Conservation (phyloP, 2,113 vertebrate species). For the Columbina picui region DNA sequence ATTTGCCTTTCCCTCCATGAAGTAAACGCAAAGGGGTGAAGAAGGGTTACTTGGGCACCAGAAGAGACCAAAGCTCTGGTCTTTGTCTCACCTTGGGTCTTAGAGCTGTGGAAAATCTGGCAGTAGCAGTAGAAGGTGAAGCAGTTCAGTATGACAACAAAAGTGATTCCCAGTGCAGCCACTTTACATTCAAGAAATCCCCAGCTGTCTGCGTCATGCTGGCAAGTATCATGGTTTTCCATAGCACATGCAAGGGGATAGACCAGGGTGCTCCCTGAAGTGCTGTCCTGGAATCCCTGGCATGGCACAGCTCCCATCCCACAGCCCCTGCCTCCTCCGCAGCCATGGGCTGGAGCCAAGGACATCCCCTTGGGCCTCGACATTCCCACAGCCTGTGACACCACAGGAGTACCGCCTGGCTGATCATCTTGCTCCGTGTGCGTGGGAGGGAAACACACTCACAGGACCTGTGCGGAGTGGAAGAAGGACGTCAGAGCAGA, state of each 20-base stretch:
- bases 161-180: rapidly evolving
- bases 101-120: neutral
- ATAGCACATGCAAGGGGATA: rapidly evolving
- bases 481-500: neutral
- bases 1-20: neutral
- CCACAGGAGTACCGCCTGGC: neutral
- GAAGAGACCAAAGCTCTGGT: neutral
- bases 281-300: neutral
- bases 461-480: rapidly evolving
- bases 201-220: neutral
- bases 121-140: neutral
- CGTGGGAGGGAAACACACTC: neutral
- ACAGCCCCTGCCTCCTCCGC: neutral
- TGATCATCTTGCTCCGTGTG: rapidly evolving
- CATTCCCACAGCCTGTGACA: neutral
- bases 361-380: neutral
- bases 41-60: neutral
- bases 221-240: neutral
- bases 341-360: neutral
- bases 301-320: neutral
- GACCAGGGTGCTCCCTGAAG: neutral
- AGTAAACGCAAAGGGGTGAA: neutral
- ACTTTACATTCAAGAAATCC: neutral
- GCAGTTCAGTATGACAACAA: neutral
- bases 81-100: neutral